Conservation (phyloP, 2,888 invertebrate species). For the Amphipyra berbera region DNA sequence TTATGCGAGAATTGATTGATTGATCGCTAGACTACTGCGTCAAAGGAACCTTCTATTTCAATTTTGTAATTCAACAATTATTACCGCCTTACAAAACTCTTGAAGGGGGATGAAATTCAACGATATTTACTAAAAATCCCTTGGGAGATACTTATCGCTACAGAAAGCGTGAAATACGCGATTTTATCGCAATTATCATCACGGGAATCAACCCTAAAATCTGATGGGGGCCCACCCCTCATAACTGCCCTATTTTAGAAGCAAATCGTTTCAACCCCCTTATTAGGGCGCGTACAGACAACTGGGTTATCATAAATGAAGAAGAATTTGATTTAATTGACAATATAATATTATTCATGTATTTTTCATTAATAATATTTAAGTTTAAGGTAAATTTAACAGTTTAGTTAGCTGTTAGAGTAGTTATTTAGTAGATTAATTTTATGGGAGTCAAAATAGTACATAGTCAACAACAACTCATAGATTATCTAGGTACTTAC, state of each 20-base stretch:
- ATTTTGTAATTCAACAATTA: slow-evolving; percentile 3
- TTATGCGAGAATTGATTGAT: too few species aligned
- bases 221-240: slow-evolving; percentile 33
- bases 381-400: too few species aligned
- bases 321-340: too few species aligned
- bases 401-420: too few species aligned
- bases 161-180: slow-evolving; percentile 50
- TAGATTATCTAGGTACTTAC: too few species aligned
- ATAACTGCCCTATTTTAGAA: slow-evolving; percentile 45
- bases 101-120: slow-evolving; percentile 12
- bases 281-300: slow-evolving; percentile 21
- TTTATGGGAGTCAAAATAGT: too few species aligned
- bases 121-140: slow-evolving; percentile 35
- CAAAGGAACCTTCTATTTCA: neutral
- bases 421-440: too few species aligned
- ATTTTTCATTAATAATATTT: too few species aligned
- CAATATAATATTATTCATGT: too few species aligned
- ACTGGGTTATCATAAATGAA: neutral
- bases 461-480: too few species aligned
- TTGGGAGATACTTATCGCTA: slow-evolving; percentile 35
- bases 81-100: neutral
- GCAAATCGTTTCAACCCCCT: slow-evolving; percentile 44
- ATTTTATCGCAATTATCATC: slow-evolving; percentile 56
- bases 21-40: too few species aligned
- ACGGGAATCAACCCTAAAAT: slow-evolving; percentile 51